Evolutionary conservation across 1,140 invertebrate genomes (phyloP).

Genomic region (Apis mellifera): DNA sequence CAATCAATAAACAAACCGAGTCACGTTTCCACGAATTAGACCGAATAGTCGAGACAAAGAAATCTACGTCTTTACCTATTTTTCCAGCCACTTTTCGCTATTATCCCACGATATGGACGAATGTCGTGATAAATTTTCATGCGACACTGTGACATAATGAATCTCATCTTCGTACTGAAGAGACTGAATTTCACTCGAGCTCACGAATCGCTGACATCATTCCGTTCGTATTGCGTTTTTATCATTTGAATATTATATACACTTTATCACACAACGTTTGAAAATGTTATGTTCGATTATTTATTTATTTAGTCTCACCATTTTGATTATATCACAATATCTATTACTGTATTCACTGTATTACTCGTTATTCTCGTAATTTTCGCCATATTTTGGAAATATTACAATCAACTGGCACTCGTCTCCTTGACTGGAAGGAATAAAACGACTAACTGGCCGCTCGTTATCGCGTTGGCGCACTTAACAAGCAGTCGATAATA

Average conservation of each 20-base stretch:
- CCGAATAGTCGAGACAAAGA: neutral
- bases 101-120: neutral
- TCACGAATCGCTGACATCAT: neutral
- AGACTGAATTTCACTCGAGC: neutral
- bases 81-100: neutral
- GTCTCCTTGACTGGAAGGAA: neutral
- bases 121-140: slow-evolving; percentile 1
- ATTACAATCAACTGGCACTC: too few species aligned
- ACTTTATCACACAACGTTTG: too few species aligned
- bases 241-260: too few species aligned
- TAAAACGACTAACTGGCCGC: neutral
- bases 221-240: neutral
- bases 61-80: neutral
- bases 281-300: neutral
- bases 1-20: neutral
- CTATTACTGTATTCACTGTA: too few species aligned
- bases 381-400: too few species aligned
- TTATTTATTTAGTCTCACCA: too few species aligned
- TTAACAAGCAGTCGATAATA: neutral
- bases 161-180: neutral
- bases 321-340: too few species aligned
- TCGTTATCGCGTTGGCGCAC: slow-evolving; percentile 3
- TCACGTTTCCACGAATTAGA: neutral
- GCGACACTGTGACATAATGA: neutral
- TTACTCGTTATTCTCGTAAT: too few species aligned